phyloP scores from a whole-genome alignment of 1,140 invertebrate species.

The Meloidogyne floridensis region DNA sequence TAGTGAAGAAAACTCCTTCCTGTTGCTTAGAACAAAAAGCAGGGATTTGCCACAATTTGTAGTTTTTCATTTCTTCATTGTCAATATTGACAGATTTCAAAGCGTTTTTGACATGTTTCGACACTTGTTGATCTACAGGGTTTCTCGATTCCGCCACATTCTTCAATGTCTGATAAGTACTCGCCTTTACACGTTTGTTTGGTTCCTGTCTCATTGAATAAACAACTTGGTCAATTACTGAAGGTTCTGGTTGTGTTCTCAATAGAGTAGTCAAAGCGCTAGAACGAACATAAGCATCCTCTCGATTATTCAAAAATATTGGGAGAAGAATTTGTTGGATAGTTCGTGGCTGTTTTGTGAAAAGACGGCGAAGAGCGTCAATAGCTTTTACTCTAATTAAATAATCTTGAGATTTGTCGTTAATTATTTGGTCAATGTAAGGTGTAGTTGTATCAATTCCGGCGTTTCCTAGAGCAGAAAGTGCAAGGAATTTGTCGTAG shows the following conservation, averaged over 20 bases:
- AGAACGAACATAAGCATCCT: slow-evolving; percentile 53
- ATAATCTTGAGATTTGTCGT: slow-evolving; percentile 38
- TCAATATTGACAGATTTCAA: slow-evolving; percentile 44
- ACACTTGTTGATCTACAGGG: slow-evolving; percentile 42
- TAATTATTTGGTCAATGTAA: slow-evolving; percentile 55
- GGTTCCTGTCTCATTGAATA: slow-evolving; percentile 47
- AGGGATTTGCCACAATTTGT: slow-evolving; percentile 26
- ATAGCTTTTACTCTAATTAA: slow-evolving; percentile 55
- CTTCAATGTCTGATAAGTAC: slow-evolving; percentile 45
- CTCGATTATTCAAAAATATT: slow-evolving; percentile 55
- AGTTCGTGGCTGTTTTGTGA: slow-evolving; percentile 48
- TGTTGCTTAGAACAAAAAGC: slow-evolving; percentile 34
- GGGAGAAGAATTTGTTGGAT: slow-evolving; percentile 58
- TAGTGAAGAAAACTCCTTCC: slow-evolving; percentile 53
- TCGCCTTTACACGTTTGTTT: slow-evolving; percentile 51
- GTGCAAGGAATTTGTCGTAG: slow-evolving; percentile 57
- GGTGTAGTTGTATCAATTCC: slow-evolving; percentile 54
- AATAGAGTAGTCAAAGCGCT: slow-evolving; percentile 50
- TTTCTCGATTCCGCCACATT: slow-evolving; percentile 46
- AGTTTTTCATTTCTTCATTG: slow-evolving; percentile 23
- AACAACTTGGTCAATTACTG: slow-evolving; percentile 56
- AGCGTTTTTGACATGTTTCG: slow-evolving; percentile 40
- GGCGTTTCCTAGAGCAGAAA: slow-evolving; percentile 58
- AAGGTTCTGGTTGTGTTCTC: slow-evolving; percentile 45
- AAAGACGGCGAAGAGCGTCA: slow-evolving; percentile 56